A percentile compares a stretch with the other conserved stretches of the same genome.
These are phyloP conservation scores for Catocala fraxini DNA, from an alignment of 2,888 invertebrate species.

Conservation along the genomic window DNA sequence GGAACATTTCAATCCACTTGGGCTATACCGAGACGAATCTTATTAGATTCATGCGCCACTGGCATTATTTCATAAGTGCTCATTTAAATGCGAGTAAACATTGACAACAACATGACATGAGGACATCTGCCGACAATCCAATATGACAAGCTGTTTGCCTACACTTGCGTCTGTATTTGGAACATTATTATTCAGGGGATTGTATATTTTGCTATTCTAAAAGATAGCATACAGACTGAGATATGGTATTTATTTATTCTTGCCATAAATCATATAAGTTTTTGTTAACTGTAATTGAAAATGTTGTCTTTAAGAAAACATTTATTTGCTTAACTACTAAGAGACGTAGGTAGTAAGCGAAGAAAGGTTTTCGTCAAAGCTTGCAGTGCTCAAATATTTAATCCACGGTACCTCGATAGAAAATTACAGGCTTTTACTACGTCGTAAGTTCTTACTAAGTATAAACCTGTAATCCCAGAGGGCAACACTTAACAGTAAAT, in stretches of 20 bases:
- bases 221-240: neutral
- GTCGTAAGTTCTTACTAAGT: constrained; percentile 30
- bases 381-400: neutral
- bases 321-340: too few relatives aligned
- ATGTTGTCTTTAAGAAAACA: too few relatives aligned
- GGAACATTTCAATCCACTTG: constrained; percentile 49
- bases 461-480: constrained; percentile 43
- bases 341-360: too few relatives aligned
- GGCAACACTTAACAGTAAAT: constrained; percentile 66
- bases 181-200: constrained; percentile 19
- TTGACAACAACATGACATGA: constrained; percentile 59
- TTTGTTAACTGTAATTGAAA: too few relatives aligned
- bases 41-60: constrained; percentile 62
- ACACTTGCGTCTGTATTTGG: constrained; percentile 40
- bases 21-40: constrained; percentile 60
- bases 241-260: neutral
- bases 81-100: constrained; percentile 73
- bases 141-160: constrained; percentile 52
- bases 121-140: constrained; percentile 53
- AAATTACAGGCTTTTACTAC: constrained; percentile 6
- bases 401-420: neutral
- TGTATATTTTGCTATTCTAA: neutral
- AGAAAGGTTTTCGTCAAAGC: neutral
- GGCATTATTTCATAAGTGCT: constrained; percentile 68
- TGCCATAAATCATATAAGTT: neutral